Base-by-base conservation (phyloP, 2,797 vertebrate species). In the Basileuterus tristriatus region DNA sequence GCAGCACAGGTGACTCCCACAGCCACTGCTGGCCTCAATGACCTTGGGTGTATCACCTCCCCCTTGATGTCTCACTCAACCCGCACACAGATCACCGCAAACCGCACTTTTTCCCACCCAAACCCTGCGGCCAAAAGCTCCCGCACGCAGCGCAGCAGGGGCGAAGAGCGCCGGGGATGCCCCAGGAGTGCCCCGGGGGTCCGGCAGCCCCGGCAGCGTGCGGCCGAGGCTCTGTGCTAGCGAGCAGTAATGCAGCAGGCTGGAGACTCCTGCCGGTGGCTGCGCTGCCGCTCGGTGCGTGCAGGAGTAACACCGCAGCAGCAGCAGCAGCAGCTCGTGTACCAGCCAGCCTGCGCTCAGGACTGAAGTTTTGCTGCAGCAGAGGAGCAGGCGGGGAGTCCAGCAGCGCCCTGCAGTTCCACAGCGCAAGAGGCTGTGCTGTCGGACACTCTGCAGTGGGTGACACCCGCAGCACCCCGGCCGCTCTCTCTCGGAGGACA, bases 341-440 rank as follows among this genome's bases (percentile, higher is more conserved):
- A 70, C 20, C 79, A 89, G 63, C 24, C 76, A 71, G 80, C 58
- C 52, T 60, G 43, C 43, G 15, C 91, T 80, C 85, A 68, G 85
- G 82, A 92, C 71, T 67, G 93, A 93, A 96, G 95, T 95, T 95
- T 75, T 27, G 11, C 80, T 76, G 83, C 96, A 87, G 96, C 93
- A 89, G 80, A 94, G 77, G 36, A 89, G 94, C 89, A 63, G 78
- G 74, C 27, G 8, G 75, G 79, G 79, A 83, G 90, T 55, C 82
- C 64, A 72, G 47, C 78, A 76, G 87, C 11, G 3, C 67, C 56
- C 68, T 87, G 93, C 76, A 36, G 94, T 82, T 53, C 47, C 93
- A 81, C 49, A 0, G 72, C 9, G 1, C 64, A 3, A 27, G 63
- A 65, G 50, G 44, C 71, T 67, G 56, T 13, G 36, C 84, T 50